phyloP scores from a whole-genome alignment of 2,113 vertebrate species.

The Chaetops frenatus region DNA sequence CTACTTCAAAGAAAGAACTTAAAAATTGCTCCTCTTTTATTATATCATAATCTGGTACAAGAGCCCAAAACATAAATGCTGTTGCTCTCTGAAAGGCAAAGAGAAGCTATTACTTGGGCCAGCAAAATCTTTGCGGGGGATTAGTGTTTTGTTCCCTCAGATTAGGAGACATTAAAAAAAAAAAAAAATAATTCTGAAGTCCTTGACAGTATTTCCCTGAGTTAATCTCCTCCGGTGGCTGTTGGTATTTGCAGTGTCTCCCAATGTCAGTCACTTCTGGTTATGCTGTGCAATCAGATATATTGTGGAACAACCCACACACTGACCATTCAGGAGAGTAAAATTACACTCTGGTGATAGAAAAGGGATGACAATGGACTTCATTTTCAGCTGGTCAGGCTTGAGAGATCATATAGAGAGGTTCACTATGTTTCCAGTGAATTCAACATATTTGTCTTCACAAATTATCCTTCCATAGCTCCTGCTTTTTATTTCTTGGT shows the following conservation, averaged over 20 bases:
- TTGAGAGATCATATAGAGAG: background rate
- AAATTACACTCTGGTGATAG: background rate
- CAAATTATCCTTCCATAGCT: background rate
- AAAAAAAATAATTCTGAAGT: background rate
- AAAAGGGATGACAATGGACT: background rate
- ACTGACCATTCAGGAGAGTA: background rate
- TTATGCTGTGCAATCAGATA: background rate
- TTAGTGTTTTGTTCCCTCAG: background rate
- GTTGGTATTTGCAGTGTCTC: background rate
- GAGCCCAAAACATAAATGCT: background rate
- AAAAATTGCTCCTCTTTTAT: constrained; percentile 38
- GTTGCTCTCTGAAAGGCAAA: background rate
- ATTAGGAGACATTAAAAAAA: background rate
- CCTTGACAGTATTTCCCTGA: background rate
- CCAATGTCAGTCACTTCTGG: background rate
- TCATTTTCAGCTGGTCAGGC: background rate
- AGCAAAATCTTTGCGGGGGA: background rate
- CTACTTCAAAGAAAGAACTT: constrained; percentile 49
- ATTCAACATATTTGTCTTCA: background rate
- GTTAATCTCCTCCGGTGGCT: background rate
- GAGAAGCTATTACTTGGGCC: background rate
- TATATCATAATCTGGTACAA: background rate
- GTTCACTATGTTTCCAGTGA: background rate
- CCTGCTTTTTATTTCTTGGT: background rate
- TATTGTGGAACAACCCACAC: background rate